Evolutionary conservation across 1,140 invertebrate genomes (phyloP), one percentile per base, ranked within the genome.

Genomic region (Mesaphorura yosii): DNA sequence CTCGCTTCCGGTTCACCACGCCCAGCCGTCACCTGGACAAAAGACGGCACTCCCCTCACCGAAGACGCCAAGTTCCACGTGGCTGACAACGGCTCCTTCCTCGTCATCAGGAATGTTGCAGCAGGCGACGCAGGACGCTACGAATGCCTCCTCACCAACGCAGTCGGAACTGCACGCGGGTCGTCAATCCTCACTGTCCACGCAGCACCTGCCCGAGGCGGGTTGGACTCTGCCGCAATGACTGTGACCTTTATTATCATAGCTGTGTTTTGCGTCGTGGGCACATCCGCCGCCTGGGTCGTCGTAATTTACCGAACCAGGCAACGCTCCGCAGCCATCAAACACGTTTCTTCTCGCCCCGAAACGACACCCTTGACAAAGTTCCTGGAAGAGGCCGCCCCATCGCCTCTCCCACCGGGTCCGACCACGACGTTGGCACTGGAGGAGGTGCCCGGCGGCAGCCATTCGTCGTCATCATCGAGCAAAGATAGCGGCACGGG

Each of bases 111-210:
- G 40, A 44, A 62, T 41, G 60, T 57, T 3, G 51, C 52, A 58
- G 66, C 73, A 1, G 73, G 72, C 39, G 91, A 95, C 73, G 80
- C 81, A 37, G 91, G 91, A 0, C 75, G 73, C 45, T 96, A 95
- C 69, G 82, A 86, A 58, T 97, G 92, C 72, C 79, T 86, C 67
- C 82, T 93, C 64, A 80, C 80, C 39, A 93, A 93, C 74, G 79
- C 81, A 22, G 72, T 89, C 4, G 88, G 88, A 4, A 82, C 76
- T 41, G 75, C 66, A 60, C 73, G 64, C 49, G 78, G 75, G 1
- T 66, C 68, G 14, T 74, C 77, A 2, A 67, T 69, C 19, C 67
- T 79, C 1, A 70, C 72, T 5, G 74, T 83, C 19, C 68, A 76
- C 51, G 47, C 46, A 5, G 46, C 29, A 12, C 38, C 37, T 1